phyloP scores from a whole-genome alignment of 2,888 invertebrate species.

The Idaea dimidiata region DNA sequence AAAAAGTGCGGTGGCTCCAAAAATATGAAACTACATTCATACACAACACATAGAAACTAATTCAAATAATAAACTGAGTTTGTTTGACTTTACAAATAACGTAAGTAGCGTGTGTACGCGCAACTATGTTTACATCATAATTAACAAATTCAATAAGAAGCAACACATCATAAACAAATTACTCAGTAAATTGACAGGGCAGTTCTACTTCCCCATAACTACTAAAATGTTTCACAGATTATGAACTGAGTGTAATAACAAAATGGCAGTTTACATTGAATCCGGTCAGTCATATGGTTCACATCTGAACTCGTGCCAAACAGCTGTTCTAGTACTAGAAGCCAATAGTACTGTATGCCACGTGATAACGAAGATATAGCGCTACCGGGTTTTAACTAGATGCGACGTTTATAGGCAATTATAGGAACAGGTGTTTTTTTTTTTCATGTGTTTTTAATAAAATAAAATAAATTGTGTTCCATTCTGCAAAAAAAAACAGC shows the following conservation, averaged over 20 bases:
- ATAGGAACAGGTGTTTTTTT: no score
- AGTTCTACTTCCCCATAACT: background rate
- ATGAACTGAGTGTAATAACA: background rate
- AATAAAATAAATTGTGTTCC: no score
- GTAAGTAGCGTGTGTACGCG: background rate
- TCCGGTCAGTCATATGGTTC: conserved; percentile 50
- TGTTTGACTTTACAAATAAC: background rate
- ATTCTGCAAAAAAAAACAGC: no score
- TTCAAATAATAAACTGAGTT: no score
- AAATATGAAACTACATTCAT: no score
- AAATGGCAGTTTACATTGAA: conserved; percentile 44
- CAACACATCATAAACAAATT: background rate
- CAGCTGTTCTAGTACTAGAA: conserved; percentile 39
- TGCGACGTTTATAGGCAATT: background rate
- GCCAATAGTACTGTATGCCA: conserved; percentile 49
- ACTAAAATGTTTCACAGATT: background rate
- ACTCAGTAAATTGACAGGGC: background rate
- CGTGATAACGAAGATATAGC: conserved; percentile 26
- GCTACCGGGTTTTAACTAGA: conserved; percentile 19
- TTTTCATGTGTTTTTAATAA: no score
- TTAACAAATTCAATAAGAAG: background rate
- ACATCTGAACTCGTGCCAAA: conserved; percentile 55
- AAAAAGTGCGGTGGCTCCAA: no score
- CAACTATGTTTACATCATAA: background rate
- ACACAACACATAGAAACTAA: no score